phyloP scores from a whole-genome alignment of 2,113 vertebrate genomes.

The Naja naja region DNA sequence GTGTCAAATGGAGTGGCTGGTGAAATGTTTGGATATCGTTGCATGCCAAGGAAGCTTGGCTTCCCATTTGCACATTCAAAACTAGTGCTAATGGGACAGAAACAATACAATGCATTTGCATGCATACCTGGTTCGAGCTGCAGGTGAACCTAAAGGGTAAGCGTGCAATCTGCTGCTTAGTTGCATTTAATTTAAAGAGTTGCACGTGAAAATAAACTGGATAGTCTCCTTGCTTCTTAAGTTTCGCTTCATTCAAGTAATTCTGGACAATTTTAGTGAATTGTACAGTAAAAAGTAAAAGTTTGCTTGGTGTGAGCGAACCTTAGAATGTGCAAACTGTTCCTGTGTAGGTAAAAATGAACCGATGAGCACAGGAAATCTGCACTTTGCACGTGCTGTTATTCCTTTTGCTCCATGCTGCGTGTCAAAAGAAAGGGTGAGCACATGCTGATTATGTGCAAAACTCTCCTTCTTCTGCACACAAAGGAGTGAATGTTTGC shows the following conservation, averaged over 20 bases:
- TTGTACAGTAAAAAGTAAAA: background rate
- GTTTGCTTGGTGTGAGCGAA: background rate
- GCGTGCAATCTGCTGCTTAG: background rate
- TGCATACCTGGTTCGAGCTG: background rate
- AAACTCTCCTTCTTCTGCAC: background rate
- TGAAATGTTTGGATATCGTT: background rate
- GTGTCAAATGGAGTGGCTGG: background rate
- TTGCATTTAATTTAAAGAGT: background rate
- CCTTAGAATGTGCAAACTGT: background rate
- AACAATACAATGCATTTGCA: background rate
- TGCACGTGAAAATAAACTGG: background rate
- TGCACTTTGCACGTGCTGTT: conserved; percentile 8
- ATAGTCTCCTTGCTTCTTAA: background rate
- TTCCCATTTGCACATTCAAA: conserved; percentile 23
- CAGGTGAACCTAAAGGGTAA: background rate
- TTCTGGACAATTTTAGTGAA: background rate
- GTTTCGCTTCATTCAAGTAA: background rate
- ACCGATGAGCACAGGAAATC: background rate
- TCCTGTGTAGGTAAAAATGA: background rate
- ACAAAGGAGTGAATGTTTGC: background rate
- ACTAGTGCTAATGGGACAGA: background rate
- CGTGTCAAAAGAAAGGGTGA: background rate
- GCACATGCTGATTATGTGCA: background rate
- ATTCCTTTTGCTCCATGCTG: background rate
- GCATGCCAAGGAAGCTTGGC: conserved; percentile 1